Evolutionary conservation across 2,888 invertebrate genomes (phyloP).

Genomic region (Belgica antarctica): DNA sequence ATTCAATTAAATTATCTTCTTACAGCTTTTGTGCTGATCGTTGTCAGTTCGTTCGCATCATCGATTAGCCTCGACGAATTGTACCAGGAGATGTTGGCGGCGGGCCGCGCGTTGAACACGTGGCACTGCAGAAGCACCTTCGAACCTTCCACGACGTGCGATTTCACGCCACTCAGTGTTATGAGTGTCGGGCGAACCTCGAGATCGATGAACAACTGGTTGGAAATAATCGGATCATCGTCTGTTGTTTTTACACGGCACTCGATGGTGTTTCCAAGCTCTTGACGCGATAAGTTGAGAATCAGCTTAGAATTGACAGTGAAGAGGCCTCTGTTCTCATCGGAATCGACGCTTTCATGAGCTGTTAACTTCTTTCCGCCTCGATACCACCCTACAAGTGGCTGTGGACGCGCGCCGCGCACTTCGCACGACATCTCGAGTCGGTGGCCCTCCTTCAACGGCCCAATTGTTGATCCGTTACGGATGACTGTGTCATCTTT

Average conservation of each 20-base stretch:
- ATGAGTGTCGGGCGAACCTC: constrained; percentile 79
- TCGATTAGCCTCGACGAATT: constrained; percentile 63
- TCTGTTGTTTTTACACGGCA: constrained; percentile 67
- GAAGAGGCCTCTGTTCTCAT: constrained; percentile 60
- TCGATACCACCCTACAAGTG: constrained; percentile 81
- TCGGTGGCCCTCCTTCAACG: constrained; percentile 54
- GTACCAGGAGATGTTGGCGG: constrained; percentile 81
- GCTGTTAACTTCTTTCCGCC: constrained; percentile 65
- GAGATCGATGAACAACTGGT: constrained; percentile 59
- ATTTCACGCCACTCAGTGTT: constrained; percentile 70
- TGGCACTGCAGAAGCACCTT: constrained; percentile 73
- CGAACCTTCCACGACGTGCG: constrained; percentile 77
- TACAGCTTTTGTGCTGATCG: constrained; percentile 38
- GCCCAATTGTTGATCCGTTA: constrained; percentile 57
- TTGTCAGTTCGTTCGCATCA: constrained; percentile 23
- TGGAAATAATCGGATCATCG: constrained; percentile 56
- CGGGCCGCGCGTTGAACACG: constrained; percentile 77
- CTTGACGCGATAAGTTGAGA: constrained; percentile 64
- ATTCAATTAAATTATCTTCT: constrained; percentile 31
- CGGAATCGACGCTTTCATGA: constrained; percentile 57
- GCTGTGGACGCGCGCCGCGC: constrained; percentile 79
- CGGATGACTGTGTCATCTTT: constrained; percentile 62
- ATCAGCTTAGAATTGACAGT: constrained; percentile 64
- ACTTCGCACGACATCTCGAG: constrained; percentile 57
- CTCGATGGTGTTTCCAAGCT: constrained; percentile 67